A percentile compares a stretch with the other conserved stretches of the same genome.
Evolutionary conservation across 2,797 vertebrate species (phyloP).

Genomic region (Acrocephalus scirpaceus): DNA sequence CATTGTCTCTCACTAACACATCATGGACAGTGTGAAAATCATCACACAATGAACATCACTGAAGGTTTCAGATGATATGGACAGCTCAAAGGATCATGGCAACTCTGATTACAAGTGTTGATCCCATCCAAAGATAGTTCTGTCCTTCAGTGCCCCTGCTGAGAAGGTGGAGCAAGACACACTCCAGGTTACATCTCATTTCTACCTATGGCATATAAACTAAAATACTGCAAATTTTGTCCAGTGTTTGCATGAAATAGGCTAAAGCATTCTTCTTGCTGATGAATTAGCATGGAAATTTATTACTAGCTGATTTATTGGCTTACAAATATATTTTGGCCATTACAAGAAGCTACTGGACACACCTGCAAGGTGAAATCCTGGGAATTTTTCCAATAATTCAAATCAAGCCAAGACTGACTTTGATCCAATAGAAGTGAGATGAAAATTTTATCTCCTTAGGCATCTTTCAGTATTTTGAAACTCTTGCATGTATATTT

Average conservation of each 20-base stretch:
- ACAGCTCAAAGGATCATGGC: background rate
- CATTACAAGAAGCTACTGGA: background rate
- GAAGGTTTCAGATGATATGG: background rate
- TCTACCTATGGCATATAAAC: background rate
- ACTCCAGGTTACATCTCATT: background rate
- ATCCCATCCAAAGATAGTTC: background rate
- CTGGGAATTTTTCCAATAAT: background rate
- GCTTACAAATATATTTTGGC: background rate
- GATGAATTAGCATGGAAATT: background rate
- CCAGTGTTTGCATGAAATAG: background rate
- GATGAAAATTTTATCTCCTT: background rate
- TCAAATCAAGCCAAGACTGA: background rate
- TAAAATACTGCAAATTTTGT: background rate
- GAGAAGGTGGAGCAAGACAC: background rate
- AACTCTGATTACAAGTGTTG: background rate
- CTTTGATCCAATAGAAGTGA: background rate
- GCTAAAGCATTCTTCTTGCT: background rate
- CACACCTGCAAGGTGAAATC: background rate
- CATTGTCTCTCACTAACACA: background rate
- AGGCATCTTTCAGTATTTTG: background rate
- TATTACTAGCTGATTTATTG: background rate
- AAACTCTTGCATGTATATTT: background rate
- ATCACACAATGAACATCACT: rapidly evolving
- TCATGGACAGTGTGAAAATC: background rate
- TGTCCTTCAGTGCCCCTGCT: background rate